Percentiles rank a stretch among this genome's conserved stretches.
Conservation (phyloP, 2,888 invertebrate genomes). For the Drosophila trichaetosa region DNA sequence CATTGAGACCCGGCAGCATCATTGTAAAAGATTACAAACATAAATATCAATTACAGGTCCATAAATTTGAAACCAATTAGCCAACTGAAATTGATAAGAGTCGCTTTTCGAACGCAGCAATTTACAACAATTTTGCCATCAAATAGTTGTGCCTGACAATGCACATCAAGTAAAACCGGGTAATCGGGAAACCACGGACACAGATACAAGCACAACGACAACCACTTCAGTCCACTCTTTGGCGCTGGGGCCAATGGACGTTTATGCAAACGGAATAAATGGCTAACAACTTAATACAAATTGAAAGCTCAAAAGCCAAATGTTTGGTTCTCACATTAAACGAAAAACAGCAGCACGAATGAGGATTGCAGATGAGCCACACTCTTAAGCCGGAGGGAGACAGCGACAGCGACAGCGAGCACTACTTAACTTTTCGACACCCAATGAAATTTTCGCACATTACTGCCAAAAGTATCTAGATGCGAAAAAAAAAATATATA, state of each 20-base stretch:
- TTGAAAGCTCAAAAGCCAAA: conserved; percentile 80
- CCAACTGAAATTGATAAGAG: conserved; percentile 83
- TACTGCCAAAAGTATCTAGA: conserved; percentile 84
- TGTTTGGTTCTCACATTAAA: conserved; percentile 80
- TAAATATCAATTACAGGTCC: conserved; percentile 84
- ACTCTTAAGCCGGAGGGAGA: conserved; percentile 25
- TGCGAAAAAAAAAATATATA: conserved; percentile 59
- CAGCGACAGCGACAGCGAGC: conserved; percentile 66
- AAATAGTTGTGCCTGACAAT: conserved; percentile 52
- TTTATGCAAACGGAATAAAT: conserved; percentile 58
- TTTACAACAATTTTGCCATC: conserved; percentile 70
- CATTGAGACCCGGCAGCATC: conserved; percentile 20
- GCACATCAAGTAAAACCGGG: conserved; percentile 46
- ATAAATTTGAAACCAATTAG: conserved; percentile 85
- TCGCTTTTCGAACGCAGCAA: conserved; percentile 63
- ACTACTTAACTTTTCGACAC: conserved; percentile 83
- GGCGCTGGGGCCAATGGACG: conserved; percentile 23
- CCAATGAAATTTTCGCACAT: conserved; percentile 83
- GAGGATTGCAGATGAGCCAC: conserved; percentile 11
- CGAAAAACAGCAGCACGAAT: conserved; percentile 58
- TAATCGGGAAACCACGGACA: not conserved
- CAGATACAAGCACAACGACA: not conserved
- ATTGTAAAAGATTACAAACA: conserved; percentile 64
- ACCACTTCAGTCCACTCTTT: not conserved
- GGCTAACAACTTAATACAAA: conserved; percentile 76